Conservation (phyloP, 2,113 vertebrate species). For the Vidua chalybeata region DNA sequence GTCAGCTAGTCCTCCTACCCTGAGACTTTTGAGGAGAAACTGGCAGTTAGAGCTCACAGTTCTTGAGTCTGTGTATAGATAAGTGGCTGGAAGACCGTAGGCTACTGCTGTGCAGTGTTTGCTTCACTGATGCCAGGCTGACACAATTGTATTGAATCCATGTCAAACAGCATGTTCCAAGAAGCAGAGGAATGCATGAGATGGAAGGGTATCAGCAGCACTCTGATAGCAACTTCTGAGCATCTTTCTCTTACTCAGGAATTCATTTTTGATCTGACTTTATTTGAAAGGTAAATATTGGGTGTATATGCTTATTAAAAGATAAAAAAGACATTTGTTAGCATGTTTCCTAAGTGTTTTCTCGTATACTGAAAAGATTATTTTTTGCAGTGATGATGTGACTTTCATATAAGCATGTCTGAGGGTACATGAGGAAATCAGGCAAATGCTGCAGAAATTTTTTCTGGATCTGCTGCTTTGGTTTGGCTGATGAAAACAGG, state of each 20-base stretch:
- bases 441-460: background rate
- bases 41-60: conserved; percentile 41
- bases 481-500: background rate
- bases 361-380: background rate
- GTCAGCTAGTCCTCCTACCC: conserved; percentile 70
- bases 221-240: conserved; percentile 25
- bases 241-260: conserved; percentile 7
- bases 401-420: background rate
- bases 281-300: conserved; percentile 10
- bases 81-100: background rate
- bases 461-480: background rate
- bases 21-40: conserved; percentile 48
- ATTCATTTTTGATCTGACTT: background rate
- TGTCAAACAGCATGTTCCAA: conserved; percentile 10
- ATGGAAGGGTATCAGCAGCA: conserved; percentile 35
- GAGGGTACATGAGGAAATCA: fast-evolving
- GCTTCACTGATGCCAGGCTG: conserved; percentile 25
- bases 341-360: background rate
- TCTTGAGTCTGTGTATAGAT: conserved; percentile 2
- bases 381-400: background rate
- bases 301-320: background rate
- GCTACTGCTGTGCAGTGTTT: conserved; percentile 10
- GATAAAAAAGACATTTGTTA: background rate
- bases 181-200: conserved; percentile 29
- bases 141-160: background rate